Evolutionary conservation across 2,797 vertebrate genomes (phyloP).

Genomic region (Coreius guichenoti): DNA sequence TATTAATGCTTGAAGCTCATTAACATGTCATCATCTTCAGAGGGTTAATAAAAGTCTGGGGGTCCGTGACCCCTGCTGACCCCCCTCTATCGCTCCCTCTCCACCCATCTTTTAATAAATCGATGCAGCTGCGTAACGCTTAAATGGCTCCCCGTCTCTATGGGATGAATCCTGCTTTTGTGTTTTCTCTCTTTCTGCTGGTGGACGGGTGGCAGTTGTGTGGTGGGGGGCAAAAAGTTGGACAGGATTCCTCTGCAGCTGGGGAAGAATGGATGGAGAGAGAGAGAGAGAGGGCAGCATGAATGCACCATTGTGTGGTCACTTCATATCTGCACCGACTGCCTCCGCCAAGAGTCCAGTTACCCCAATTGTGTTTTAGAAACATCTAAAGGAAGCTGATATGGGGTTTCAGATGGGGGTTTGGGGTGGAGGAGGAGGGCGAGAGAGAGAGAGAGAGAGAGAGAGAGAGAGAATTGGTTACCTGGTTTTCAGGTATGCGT

Average conservation of each 20-base stretch:
- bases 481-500: not conserved
- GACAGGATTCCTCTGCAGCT: constrained; percentile 86
- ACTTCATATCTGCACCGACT: constrained; percentile 72
- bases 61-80: constrained; percentile 71
- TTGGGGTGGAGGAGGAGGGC: constrained; percentile 30
- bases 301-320: constrained; percentile 78
- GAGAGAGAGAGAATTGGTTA: constrained; percentile 25
- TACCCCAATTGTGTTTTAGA: constrained; percentile 78
- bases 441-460: constrained; percentile 12
- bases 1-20: constrained; percentile 70
- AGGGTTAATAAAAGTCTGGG: constrained; percentile 78
- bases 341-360: constrained; percentile 77
- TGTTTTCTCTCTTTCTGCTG: constrained; percentile 69
- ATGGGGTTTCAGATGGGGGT: constrained; percentile 64
- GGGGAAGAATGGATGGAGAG: constrained; percentile 70
- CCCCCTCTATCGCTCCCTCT: constrained; percentile 66
- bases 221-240: constrained; percentile 73
- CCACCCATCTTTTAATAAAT: constrained; percentile 82
- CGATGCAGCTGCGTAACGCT: constrained; percentile 84
- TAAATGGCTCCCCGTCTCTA: constrained; percentile 78
- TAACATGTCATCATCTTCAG: constrained; percentile 68
- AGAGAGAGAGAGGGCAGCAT: constrained; percentile 63
- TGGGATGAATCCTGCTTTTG: constrained; percentile 85
- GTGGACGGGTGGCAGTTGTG: constrained; percentile 57
- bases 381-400: constrained; percentile 80